Evolutionary conservation across 2,113 vertebrate species (phyloP).

Genomic region (Larimichthys polyactis): DNA sequence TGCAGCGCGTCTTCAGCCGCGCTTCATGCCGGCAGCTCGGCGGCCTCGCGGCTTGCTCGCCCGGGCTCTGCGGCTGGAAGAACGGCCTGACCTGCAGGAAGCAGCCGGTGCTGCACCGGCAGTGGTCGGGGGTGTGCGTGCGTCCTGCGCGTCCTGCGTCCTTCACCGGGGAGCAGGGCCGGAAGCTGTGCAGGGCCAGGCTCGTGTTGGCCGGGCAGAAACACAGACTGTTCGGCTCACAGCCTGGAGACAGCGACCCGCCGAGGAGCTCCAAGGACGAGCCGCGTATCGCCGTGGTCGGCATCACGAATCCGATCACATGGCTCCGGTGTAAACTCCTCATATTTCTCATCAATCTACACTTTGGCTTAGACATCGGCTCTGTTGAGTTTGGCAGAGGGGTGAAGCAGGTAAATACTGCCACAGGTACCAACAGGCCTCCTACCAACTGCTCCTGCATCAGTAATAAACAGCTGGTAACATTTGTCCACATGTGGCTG

Average conservation of each 20-base stretch:
- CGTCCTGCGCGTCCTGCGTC: neutral
- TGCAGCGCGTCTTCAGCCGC: constrained; percentile 66
- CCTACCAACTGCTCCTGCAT: neutral
- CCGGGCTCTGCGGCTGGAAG: constrained; percentile 31
- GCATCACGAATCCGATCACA: constrained; percentile 71
- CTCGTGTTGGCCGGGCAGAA: constrained; percentile 21
- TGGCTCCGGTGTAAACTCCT: constrained; percentile 72
- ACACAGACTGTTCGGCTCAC: constrained; percentile 57
- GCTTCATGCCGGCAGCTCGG: constrained; percentile 51
- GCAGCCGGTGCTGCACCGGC: neutral
- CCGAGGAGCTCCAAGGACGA: neutral
- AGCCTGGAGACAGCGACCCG: constrained; percentile 14
- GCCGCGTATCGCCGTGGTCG: constrained; percentile 66
- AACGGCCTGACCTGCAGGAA: neutral
- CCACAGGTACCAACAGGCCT: neutral
- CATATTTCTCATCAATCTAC: constrained; percentile 52
- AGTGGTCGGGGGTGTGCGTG: neutral
- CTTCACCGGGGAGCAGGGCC: neutral
- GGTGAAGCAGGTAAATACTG: constrained; percentile 68
- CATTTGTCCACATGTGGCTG: neutral
- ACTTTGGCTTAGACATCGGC: constrained; percentile 61
- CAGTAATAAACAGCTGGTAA: neutral
- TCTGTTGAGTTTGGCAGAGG: constrained; percentile 71
- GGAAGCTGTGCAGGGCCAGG: constrained; percentile 28
- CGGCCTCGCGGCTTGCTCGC: constrained; percentile 15